Base-by-base conservation (phyloP, 2,797 vertebrate genomes). In the Pelodytes ibericus region DNA sequence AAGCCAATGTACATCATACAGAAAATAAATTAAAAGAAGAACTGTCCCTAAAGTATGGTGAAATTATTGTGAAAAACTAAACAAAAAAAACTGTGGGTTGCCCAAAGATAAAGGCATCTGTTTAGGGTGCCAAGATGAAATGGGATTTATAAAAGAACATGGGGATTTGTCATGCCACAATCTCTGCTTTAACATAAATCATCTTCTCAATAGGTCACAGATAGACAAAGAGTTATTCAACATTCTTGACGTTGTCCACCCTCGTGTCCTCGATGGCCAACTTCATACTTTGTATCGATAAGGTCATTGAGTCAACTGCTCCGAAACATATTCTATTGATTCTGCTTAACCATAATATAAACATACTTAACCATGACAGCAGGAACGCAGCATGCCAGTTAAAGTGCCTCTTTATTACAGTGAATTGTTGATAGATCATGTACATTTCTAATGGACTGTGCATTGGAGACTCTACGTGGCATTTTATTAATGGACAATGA, bases 161-260 rank as follows among this genome's bases (percentile, higher is more conserved):
- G n/a, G n/a, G n/a, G n/a, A n/a, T n/a, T n/a, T 27, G 8, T 65
- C 39, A 26, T 5, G 39, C 39, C 39, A 27, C 13, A 44, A 44
- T 3, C 18, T 1, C 41, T 13, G 41, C 15, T 25, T 25, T 31
- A 27, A 7, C 30, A 67, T 53, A 67, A 67, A 51, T 67, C 64
- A 51, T 22, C 18, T 8, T 10, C 15, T 27, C 15, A 16, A 31
- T 15, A 72, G n/a, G n/a, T 62, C 41, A n/a, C 39, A 20, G 33
- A 31, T 62, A 61, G 58, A 63, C 70, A 72, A 72, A 63, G 69
- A 30, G 36, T 60, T 61, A 71, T 71, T 71, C 41, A 72, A 25
- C n/a, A 72, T 72, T 62, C 20, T 63, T 72, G 70, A 59, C 70
- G 33, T 60, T 56, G 51, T 72, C 44, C 31, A 39, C 70, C 62